Percentiles rank a stretch among this genome's conserved stretches.
Conservation (phyloP, 2,797 vertebrate genomes). For the Enteromius viviparus region DNA sequence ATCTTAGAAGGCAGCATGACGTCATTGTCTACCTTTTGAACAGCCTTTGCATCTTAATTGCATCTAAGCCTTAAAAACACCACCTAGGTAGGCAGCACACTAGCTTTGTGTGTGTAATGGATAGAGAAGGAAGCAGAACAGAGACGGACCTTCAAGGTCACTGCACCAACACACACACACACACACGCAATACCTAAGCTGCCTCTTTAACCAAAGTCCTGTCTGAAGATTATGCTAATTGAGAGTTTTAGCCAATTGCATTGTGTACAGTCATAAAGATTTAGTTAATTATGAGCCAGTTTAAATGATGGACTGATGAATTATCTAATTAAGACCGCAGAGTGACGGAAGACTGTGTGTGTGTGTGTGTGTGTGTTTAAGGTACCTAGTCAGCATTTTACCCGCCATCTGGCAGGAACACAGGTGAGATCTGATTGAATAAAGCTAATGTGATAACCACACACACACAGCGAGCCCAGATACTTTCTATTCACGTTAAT, state of each 20-base stretch:
- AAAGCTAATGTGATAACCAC: conserved; percentile 45
- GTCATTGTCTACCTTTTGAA: neutral
- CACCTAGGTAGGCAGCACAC: neutral
- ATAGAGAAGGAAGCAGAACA: neutral
- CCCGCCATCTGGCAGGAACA: conserved; percentile 49
- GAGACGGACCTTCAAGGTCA: conserved; percentile 31
- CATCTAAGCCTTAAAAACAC: neutral
- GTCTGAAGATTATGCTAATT: conserved; percentile 47
- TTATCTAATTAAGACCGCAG: conserved; percentile 5
- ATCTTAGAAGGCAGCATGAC: neutral
- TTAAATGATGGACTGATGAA: conserved; percentile 42
- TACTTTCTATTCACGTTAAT: conserved; percentile 22
- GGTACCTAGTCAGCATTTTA: conserved; percentile 40
- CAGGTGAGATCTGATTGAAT: conserved; percentile 51
- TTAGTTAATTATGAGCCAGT: conserved; percentile 35
- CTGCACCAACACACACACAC: conserved; percentile 36
- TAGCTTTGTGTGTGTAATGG: neutral
- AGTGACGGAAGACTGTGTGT: neutral
- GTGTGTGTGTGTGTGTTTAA: conserved; percentile 36
- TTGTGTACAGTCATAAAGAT: conserved; percentile 21
- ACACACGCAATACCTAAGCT: neutral
- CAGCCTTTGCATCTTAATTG: conserved; percentile 13
- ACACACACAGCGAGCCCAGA: neutral
- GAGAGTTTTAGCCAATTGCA: conserved; percentile 18
- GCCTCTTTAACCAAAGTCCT: conserved; percentile 18